phyloP scores from a whole-genome alignment of 2,113 vertebrate genomes.

The Oxyruncus cristatus region DNA sequence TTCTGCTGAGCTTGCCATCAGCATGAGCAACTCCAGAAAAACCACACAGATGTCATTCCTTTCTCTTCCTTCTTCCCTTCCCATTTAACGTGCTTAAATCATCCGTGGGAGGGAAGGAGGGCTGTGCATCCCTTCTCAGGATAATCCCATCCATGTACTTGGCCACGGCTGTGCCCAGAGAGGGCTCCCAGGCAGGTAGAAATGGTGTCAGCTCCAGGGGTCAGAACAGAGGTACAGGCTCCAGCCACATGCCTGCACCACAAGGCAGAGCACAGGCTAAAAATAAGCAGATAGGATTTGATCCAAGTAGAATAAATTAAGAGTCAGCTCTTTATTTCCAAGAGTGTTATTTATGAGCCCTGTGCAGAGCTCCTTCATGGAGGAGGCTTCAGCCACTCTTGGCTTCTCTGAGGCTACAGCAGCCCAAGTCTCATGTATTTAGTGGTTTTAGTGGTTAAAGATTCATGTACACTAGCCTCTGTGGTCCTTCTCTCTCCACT shows the following conservation, averaged over 20 bases:
- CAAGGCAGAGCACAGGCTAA: neutral
- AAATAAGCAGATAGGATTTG: conserved; percentile 20
- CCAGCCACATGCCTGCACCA: neutral
- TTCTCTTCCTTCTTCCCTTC: neutral
- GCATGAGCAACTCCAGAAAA: neutral
- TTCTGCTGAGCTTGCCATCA: neutral
- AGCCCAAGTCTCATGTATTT: neutral
- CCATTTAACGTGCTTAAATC: neutral
- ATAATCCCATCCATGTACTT: neutral
- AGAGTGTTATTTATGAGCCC: conserved; percentile 9
- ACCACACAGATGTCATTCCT: neutral
- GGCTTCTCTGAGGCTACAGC: neutral
- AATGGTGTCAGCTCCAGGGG: neutral
- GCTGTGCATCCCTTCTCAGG: neutral
- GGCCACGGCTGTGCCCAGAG: neutral
- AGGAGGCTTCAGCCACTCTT: neutral
- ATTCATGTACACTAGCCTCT: neutral
- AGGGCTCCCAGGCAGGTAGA: neutral
- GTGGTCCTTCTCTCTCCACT: neutral
- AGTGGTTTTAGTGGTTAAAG: neutral
- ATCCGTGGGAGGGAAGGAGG: neutral
- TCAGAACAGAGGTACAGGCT: neutral
- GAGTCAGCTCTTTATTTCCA: neutral
- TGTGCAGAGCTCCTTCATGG: neutral
- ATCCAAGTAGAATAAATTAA: neutral